Conservation (phyloP, 2,888 invertebrate genomes). For the Creontiades dilutus region DNA sequence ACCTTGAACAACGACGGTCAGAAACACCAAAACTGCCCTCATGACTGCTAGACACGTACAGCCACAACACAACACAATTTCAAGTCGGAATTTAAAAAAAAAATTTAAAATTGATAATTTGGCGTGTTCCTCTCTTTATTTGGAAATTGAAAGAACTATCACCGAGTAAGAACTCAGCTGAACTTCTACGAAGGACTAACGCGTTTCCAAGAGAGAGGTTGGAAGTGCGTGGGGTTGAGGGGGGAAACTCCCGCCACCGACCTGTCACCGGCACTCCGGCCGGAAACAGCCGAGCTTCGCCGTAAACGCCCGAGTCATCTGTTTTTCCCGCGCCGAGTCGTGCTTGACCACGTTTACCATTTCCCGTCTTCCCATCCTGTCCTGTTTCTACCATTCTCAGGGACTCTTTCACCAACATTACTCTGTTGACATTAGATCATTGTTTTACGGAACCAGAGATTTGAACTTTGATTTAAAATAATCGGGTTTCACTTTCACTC, state of each 20-base stretch:
- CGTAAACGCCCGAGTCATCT: neutral
- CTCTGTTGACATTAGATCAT: too few species aligned
- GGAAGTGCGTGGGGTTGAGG: neutral
- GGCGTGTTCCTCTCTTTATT: slow-evolving; percentile 10
- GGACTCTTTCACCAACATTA: too few species aligned
- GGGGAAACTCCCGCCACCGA: slow-evolving; percentile 42
- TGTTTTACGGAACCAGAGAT: too few species aligned
- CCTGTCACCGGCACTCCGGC: slow-evolving; percentile 11
- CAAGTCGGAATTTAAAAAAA: neutral
- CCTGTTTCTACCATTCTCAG: too few species aligned
- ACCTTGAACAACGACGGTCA: slow-evolving; percentile 52
- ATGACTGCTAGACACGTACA: slow-evolving; percentile 48
- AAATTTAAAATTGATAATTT: neutral
- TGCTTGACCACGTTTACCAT: neutral
- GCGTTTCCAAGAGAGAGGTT: slow-evolving; percentile 32
- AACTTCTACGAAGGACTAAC: slow-evolving; percentile 25
- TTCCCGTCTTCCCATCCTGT: too few species aligned
- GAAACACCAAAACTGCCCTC: slow-evolving; percentile 38
- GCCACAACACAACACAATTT: slow-evolving; percentile 31
- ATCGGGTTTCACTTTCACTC: too few species aligned
- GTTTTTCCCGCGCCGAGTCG: neutral
- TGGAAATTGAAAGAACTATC: neutral
- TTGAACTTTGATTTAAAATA: too few species aligned
- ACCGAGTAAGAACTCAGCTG: slow-evolving; percentile 1
- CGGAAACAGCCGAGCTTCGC: neutral